A percentile compares a stretch with the other conserved stretches of the same genome.
phyloP scores from a whole-genome alignment of 2,888 invertebrate species.

The Darwinula stevensoni region DNA sequence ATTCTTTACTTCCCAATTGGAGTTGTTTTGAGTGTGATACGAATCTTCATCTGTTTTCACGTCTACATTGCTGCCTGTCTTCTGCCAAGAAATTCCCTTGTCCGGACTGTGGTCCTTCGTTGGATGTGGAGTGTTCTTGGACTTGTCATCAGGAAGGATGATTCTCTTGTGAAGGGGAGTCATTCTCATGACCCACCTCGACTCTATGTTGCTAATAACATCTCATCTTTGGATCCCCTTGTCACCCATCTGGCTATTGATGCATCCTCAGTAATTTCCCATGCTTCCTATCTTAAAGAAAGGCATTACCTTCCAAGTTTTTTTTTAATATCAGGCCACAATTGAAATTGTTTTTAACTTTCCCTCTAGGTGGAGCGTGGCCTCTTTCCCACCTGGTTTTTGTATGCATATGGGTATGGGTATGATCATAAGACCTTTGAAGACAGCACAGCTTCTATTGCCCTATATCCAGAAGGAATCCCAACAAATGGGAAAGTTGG shows the following conservation, averaged over 20 bases:
- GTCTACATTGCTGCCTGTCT: not conserved
- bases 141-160: not conserved
- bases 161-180: not conserved
- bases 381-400: too few relatives aligned
- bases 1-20: too few relatives aligned
- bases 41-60: conserved; percentile 1
- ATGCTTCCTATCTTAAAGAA: too few relatives aligned
- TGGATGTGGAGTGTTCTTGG: not conserved
- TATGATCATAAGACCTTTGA: too few relatives aligned
- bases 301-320: too few relatives aligned
- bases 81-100: not conserved
- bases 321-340: too few relatives aligned
- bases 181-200: not conserved
- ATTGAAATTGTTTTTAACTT: too few relatives aligned
- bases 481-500: not conserved
- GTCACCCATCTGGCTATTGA: not conserved
- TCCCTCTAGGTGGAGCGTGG: too few relatives aligned
- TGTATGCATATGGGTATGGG: not conserved
- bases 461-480: not conserved
- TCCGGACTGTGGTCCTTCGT: not conserved
- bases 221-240: not conserved
- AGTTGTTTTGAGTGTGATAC: not conserved
- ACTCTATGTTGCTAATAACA: not conserved
- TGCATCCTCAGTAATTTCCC: not conserved
- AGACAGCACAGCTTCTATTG: too few relatives aligned